Evolutionary conservation across 2,797 vertebrate genomes (phyloP).

Genomic region (Spatula versicolor): DNA sequence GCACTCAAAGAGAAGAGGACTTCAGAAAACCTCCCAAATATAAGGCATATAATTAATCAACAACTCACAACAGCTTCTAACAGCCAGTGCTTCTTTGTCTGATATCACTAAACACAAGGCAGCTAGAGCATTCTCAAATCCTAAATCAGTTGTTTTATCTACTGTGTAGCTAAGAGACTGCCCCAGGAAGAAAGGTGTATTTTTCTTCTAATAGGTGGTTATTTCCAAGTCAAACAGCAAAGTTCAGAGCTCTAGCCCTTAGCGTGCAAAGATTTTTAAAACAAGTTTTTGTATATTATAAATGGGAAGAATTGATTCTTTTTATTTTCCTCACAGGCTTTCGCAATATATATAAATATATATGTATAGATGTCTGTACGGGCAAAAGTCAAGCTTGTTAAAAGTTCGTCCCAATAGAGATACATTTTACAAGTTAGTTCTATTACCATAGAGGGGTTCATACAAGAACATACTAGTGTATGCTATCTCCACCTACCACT

Average conservation of each 20-base stretch:
- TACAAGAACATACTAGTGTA: not conserved
- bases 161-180: not conserved
- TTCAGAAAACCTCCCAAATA: not conserved
- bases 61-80: not conserved
- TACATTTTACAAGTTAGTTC: not conserved
- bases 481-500: not conserved
- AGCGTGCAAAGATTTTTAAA: not conserved
- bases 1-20: not conserved
- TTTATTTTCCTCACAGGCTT: not conserved
- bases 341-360: not conserved
- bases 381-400: not conserved
- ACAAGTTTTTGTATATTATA: not conserved
- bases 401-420: not conserved
- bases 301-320: not conserved
- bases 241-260: not conserved
- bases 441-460: not conserved
- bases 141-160: not conserved
- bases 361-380: not conserved
- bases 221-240: not conserved
- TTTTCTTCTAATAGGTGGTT: not conserved
- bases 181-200: not conserved
- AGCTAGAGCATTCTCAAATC: not conserved
- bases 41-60: too few relatives aligned
- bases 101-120: not conserved
- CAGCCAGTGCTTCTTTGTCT: not conserved